These are phyloP conservation scores for Phoenoteleia sp. DNA, from an alignment of 2,888 invertebrate genomes.

Conservation along the genomic window DNA sequence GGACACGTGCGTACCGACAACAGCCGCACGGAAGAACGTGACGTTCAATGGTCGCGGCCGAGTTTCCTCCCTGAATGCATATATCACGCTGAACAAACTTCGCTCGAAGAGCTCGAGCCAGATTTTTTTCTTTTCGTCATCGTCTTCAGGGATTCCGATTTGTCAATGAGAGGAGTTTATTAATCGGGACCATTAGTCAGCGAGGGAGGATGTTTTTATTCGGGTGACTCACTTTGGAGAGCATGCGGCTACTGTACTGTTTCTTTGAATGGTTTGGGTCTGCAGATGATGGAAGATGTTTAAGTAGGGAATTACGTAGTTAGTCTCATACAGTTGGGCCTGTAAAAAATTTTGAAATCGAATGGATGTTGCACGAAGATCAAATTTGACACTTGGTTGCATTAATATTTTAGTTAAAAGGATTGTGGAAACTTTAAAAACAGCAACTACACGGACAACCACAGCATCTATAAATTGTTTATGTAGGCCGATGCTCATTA, in stretches of 20 bases:
- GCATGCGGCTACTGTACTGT: neutral
- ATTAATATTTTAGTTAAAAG: too few species aligned
- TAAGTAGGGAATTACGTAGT: too few species aligned
- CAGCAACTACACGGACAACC: too few species aligned
- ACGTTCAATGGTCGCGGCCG: constrained; percentile 29
- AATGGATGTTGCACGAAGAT: too few species aligned
- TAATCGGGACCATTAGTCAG: constrained; percentile 30
- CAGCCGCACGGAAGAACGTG: constrained; percentile 73
- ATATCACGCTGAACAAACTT: constrained; percentile 46
- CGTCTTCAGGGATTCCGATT: neutral
- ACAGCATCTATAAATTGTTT: too few species aligned
- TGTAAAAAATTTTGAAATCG: too few species aligned
- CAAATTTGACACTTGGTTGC: too few species aligned
- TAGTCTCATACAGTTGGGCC: too few species aligned
- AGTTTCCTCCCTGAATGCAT: constrained; percentile 33
- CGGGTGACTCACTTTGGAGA: constrained; percentile 11
- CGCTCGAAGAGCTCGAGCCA: neutral
- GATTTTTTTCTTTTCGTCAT: neutral
- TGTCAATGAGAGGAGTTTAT: constrained; percentile 32
- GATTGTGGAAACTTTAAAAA: too few species aligned
- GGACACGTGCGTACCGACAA: constrained; percentile 82
- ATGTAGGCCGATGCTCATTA: too few species aligned
- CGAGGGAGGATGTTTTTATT: constrained; percentile 22
- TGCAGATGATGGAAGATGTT: neutral
- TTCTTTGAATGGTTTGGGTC: neutral